Evolutionary conservation across 2,113 vertebrate species (phyloP).

Genomic region (Galeopterus variegatus): DNA sequence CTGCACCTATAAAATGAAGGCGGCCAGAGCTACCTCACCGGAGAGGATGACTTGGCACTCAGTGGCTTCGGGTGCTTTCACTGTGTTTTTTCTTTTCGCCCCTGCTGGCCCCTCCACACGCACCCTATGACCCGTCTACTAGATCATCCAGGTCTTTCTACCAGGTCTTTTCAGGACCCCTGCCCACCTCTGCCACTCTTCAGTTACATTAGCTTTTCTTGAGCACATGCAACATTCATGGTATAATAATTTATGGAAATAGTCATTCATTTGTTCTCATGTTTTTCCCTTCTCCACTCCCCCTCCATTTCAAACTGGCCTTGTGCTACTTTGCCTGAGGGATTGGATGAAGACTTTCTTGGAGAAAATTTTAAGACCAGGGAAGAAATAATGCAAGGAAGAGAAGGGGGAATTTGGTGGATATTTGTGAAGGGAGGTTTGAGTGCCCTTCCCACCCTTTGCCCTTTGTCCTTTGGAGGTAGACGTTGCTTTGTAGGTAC

Average conservation of each 20-base stretch:
- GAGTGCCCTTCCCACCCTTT: neutral
- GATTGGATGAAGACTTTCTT: neutral
- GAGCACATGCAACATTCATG: neutral
- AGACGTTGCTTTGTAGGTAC: neutral
- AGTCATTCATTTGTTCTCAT: neutral
- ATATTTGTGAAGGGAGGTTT: neutral
- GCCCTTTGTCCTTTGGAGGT: neutral
- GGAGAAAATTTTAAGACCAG: neutral
- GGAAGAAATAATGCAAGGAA: neutral
- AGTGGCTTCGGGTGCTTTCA: accelerated
- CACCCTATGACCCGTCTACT: neutral
- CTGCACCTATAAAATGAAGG: no score
- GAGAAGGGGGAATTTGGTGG: neutral
- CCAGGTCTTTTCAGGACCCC: neutral
- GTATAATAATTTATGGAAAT: neutral
- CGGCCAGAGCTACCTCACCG: neutral
- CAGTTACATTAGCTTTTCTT: neutral
- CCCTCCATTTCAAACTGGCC: neutral
- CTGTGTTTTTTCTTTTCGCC: neutral
- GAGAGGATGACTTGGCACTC: neutral
- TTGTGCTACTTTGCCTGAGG: neutral
- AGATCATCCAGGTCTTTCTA: neutral
- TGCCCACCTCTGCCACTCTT: no score
- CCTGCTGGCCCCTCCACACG: accelerated
- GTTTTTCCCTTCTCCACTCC: neutral